Base-by-base conservation (phyloP, 2,888 invertebrate species). In the Meiosimyza decipiens region DNA sequence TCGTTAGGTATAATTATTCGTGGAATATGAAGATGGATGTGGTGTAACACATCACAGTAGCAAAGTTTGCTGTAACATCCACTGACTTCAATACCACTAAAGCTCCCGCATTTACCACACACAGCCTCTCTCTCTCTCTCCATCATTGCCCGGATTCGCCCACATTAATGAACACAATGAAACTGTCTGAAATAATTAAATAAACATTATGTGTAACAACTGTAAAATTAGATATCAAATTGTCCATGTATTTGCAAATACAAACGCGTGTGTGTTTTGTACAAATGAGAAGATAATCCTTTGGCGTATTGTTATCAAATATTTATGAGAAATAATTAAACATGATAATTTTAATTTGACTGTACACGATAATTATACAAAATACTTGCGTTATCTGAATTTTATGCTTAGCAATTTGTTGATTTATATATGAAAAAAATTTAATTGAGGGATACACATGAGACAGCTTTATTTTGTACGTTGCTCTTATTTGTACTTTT, bases 271-370 rank as follows among this genome's bases (percentile, higher is more conserved):
- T 66, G 55, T 66, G 28, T 15, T 13, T 18, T 50, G 47, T 13
- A 12, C 15, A 59, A 50, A 67, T 67, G 47, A 40, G 16, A 6
- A 40, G 55, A 57, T 59, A 49, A 59, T 68, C 57, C 50, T 68
- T 68, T 50, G 59, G 57, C 59, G 49, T 59, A 49, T 67, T 67
- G 47, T 55, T 47, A 55, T 54, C 54, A 66, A 66, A 55, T 54
- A 66, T 66, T 52, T 66, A 66, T 52, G 66, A 1, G 40, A 40
- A 52, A 66, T 66, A 66, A 66, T 66, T 66, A 64, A 50, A 50
- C 63, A 22, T 49, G 49, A 22, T 18, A 49, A 51, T 28, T 51
- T 12, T 22, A 55, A 33, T 33, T 54, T 52, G 66, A 33, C 66
- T 52, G 66, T 54, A 28, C 54, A n/a, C 54, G n/a, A 54, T 66